phyloP scores from a whole-genome alignment of 2,888 invertebrate genomes.

The Epistrophe eligans region DNA sequence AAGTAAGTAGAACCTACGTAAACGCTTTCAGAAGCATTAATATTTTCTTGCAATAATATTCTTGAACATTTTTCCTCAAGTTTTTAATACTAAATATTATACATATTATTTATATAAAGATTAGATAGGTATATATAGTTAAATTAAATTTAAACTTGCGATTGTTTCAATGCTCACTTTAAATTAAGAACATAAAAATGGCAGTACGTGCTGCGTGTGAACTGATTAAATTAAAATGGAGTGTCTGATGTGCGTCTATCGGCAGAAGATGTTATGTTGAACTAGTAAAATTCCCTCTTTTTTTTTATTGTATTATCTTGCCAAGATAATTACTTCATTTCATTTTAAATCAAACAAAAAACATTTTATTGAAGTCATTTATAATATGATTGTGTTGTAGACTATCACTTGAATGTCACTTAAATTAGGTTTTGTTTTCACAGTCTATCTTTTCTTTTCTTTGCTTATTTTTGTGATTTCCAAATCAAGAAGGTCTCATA shows the following conservation, averaged over 20 bases:
- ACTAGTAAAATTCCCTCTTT: neutral
- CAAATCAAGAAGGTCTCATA: constrained; percentile 7
- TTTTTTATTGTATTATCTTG: neutral
- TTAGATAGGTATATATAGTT: no score
- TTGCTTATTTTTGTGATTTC: neutral
- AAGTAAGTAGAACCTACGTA: no score
- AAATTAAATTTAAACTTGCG: no score
- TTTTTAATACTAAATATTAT: no score
- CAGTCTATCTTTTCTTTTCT: constrained; percentile 12
- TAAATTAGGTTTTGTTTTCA: constrained; percentile 31
- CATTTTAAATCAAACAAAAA: neutral
- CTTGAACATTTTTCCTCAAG: no score
- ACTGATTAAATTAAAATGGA: neutral
- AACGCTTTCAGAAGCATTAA: no score
- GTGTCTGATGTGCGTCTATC: neutral
- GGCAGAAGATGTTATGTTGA: neutral
- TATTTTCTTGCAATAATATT: no score
- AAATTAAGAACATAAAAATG: no score
- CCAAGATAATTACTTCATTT: constrained; percentile 5
- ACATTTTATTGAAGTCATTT: neutral
- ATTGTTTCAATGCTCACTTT: no score
- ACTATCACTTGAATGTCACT: constrained; percentile 33
- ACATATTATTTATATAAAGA: no score
- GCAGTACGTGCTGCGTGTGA: neutral
- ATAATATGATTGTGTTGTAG: constrained; percentile 5